Evolutionary conservation across 2,113 vertebrate genomes (phyloP).

Genomic region (Zosterops lateralis): DNA sequence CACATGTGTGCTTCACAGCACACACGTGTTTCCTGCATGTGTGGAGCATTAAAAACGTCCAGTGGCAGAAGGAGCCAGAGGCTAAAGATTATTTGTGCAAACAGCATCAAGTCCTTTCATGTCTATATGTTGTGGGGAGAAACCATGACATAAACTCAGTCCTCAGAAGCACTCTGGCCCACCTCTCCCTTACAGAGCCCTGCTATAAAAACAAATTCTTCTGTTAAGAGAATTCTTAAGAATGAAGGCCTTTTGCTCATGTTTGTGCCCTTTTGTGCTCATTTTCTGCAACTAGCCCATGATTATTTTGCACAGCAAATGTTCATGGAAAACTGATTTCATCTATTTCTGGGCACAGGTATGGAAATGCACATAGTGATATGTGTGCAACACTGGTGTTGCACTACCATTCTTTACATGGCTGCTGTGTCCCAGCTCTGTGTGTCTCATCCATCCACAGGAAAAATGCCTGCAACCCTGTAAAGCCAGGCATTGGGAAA

Average conservation of each 20-base stretch:
- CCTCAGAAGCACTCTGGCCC: not conserved
- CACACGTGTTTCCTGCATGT: accelerated
- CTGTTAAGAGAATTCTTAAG: not conserved
- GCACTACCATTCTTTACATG: accelerated
- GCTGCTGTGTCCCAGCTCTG: not conserved
- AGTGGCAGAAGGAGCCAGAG: not conserved
- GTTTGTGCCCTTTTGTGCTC: not conserved
- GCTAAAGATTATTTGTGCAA: not conserved
- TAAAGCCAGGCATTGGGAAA: not conserved
- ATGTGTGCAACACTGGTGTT: accelerated
- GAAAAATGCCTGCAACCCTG: no score
- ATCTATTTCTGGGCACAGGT: accelerated
- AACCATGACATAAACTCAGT: not conserved
- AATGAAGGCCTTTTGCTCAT: not conserved
- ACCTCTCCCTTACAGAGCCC: not conserved
- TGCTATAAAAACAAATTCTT: not conserved
- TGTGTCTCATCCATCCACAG: accelerated
- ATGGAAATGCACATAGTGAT: accelerated
- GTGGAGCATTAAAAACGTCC: accelerated
- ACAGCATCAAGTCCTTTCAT: accelerated
- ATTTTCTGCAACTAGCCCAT: not conserved
- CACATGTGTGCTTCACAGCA: not conserved
- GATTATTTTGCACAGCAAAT: not conserved
- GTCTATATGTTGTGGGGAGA: accelerated
- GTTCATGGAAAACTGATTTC: not conserved